These are phyloP conservation scores for Phalangium opilio DNA, from an alignment of 2,888 invertebrate species.

Conservation along the genomic window DNA sequence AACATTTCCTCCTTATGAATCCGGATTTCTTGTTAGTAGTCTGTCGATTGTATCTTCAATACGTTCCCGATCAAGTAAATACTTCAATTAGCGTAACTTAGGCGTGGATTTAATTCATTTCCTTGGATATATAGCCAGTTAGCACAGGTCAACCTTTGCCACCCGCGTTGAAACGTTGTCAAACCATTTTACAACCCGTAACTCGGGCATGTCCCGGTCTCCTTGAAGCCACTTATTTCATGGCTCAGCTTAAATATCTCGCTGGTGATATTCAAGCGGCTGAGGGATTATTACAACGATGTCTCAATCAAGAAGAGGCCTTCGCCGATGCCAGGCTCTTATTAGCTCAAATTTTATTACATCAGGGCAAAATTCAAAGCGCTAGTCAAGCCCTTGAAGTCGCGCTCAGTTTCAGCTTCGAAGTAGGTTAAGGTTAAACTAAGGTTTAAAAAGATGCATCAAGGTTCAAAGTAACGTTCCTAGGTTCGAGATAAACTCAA, in stretches of 20 bases:
- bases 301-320: slow-evolving; percentile 13
- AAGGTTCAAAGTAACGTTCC: neutral
- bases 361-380: slow-evolving; percentile 43
- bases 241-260: slow-evolving; percentile 64
- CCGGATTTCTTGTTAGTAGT: slow-evolving; percentile 71
- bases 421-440: slow-evolving; percentile 33
- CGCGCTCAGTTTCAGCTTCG: slow-evolving; percentile 80
- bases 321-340: slow-evolving; percentile 18
- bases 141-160: slow-evolving; percentile 38
- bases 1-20: slow-evolving; percentile 58
- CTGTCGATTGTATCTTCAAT: slow-evolving; percentile 55
- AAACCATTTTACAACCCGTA: slow-evolving; percentile 52
- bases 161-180: slow-evolving; percentile 40
- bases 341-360: slow-evolving; percentile 49
- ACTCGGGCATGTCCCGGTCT: slow-evolving; percentile 69
- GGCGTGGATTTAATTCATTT: too few relatives aligned
- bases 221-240: slow-evolving; percentile 41
- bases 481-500: slow-evolving; percentile 68
- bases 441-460: neutral
- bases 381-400: slow-evolving; percentile 76
- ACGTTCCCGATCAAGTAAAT: slow-evolving; percentile 37
- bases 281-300: slow-evolving; percentile 48
- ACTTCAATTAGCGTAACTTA: too few relatives aligned
- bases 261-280: slow-evolving; percentile 56
- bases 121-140: slow-evolving; percentile 39